phyloP scores from a whole-genome alignment of 2,797 vertebrate species.

The Ciconia nigra region DNA sequence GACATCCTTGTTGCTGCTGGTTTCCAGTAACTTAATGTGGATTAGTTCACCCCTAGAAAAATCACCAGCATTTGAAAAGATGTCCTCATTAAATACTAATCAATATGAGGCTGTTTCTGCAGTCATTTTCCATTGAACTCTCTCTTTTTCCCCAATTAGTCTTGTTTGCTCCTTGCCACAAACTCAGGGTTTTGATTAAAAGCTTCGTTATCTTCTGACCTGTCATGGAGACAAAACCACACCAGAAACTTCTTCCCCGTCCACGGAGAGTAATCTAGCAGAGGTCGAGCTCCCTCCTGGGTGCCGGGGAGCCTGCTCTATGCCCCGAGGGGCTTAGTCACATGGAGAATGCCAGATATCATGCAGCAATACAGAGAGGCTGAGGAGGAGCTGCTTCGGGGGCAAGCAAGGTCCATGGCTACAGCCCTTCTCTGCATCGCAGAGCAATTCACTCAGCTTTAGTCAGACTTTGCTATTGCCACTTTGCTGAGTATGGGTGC shows the following conservation, averaged over 20 bases:
- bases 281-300: not conserved
- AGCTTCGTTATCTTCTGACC: not conserved
- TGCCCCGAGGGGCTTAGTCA: not conserved
- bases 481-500: not conserved
- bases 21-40: constrained; percentile 32
- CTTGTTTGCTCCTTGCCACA: not conserved
- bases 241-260: not conserved
- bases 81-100: constrained; percentile 28
- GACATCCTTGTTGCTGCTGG: not conserved
- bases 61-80: constrained; percentile 2
- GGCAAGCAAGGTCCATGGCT: not conserved
- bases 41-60: constrained; percentile 25
- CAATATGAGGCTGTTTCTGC: constrained; percentile 23
- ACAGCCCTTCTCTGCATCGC: not conserved
- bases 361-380: not conserved
- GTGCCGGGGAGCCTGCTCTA: not conserved
- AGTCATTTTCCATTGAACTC: constrained; percentile 38
- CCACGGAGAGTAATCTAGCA: not conserved
- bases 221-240: not conserved
- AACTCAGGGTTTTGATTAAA: constrained; percentile 11
- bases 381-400: not conserved
- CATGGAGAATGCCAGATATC: not conserved
- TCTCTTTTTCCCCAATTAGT: not conserved
- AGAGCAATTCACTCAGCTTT: not conserved
- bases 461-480: not conserved